Conservation (phyloP, 2,113 vertebrate species). For the Noturus placidus region DNA sequence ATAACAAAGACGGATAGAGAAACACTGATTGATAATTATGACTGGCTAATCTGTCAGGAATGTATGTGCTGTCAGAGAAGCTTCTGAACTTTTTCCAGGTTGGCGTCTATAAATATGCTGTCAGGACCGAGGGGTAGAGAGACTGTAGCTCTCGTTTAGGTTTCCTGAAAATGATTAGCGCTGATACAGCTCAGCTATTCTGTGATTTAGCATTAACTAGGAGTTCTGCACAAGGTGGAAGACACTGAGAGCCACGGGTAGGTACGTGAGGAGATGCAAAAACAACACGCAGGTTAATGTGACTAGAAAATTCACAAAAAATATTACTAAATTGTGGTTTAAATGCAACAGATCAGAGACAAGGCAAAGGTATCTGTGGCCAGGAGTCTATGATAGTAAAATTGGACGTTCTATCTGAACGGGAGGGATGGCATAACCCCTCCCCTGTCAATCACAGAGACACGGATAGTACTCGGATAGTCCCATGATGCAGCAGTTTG, state of each 20-base stretch:
- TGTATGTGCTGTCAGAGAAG: background rate
- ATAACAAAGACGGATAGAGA: background rate
- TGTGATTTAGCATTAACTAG: background rate
- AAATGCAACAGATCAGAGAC: background rate
- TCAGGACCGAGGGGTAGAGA: background rate
- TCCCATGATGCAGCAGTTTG: background rate
- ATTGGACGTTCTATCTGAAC: background rate
- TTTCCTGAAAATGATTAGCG: slow-evolving; percentile 51
- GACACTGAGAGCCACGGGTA: background rate
- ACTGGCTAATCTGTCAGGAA: background rate
- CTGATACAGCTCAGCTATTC: slow-evolving; percentile 67
- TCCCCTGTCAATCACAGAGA: background rate
- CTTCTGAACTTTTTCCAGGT: background rate
- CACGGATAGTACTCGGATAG: background rate
- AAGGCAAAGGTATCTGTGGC: background rate
- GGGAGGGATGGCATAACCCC: background rate
- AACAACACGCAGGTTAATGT: background rate
- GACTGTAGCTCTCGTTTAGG: background rate
- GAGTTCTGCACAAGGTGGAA: background rate
- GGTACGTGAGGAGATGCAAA: background rate
- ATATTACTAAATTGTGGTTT: background rate
- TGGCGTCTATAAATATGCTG: background rate
- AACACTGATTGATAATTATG: background rate
- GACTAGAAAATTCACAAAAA: background rate
- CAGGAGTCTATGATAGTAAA: background rate